Evolutionary conservation across 2,113 vertebrate species (phyloP), one percentile per base, ranked within the genome.

Genomic region (Sporophila hypoxantha): DNA sequence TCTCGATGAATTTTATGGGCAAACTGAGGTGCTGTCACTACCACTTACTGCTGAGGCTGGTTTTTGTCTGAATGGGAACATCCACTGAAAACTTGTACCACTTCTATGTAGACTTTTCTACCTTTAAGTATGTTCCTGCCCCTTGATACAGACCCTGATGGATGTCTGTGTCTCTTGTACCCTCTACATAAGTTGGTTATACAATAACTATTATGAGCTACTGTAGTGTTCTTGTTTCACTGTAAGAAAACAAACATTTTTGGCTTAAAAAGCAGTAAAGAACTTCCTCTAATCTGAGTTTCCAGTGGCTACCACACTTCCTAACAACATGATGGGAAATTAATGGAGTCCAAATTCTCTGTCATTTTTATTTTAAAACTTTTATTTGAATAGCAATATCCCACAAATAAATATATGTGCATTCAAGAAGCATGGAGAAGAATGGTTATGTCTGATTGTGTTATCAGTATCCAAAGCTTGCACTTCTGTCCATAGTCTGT

Each of bases 51-150:
- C 65, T 61, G 27, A 59, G 49, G 27, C 2, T 55, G 30, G 15
- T 39, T 47, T 57, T 32, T 34, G 18, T 73, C 55, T 34, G 36
- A 49, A 69, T 27, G 12, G 41, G 17, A 65, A 4, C 21, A 81
- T 37, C 18, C 39, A 20, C n/a, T 55, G 69, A 69, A 69, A 82
- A 52, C 10, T n/a, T 57, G 10, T n/a, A 30, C 21, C 19, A 29
- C 13, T 70, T 82, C 25, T 12, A 1, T 0, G 0, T 6, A 25
- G 57, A 52, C 6, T 30, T 39, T 81, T 61, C 37, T 73, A 17
- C 52, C 17, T 50, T 53, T 18, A 46, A 1, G 0, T 41, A 8
- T 17, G 8, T 74, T 88, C 19, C 16, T 10, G 5, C 19, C 47
- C 12, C 37, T 46, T 76, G 13, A 69, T 41, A 65, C 4, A 32